Evolutionary conservation across 2,888 invertebrate genomes (phyloP).

Genomic region (Stenoptilia bipunctidactyla): DNA sequence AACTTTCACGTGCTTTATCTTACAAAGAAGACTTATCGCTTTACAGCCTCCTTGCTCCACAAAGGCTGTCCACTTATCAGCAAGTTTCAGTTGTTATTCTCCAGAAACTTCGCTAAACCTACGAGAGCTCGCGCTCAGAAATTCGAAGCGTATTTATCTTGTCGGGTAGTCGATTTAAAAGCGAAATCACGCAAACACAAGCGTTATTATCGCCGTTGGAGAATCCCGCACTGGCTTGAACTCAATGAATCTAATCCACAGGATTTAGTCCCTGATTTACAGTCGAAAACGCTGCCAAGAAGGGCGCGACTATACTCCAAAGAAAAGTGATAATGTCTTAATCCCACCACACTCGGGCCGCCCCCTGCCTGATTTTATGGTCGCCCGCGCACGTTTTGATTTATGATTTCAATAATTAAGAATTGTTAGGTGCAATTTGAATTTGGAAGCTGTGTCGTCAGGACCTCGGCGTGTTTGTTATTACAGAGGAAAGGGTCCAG

Average conservation of each 20-base stretch:
- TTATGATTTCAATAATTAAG: slow-evolving; percentile 73
- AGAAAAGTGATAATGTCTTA: slow-evolving; percentile 79
- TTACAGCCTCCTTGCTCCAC: slow-evolving; percentile 6
- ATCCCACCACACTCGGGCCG: slow-evolving; percentile 70
- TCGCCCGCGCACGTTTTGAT: slow-evolving; percentile 67
- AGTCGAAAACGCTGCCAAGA: slow-evolving; percentile 46
- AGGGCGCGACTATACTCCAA: slow-evolving; percentile 60
- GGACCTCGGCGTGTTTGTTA: slow-evolving; percentile 66
- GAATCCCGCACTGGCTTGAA: slow-evolving; percentile 51
- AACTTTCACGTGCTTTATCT: too few relatives aligned
- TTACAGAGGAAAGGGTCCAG: slow-evolving; percentile 61
- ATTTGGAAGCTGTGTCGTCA: slow-evolving; percentile 52
- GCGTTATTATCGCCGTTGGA: slow-evolving; percentile 60
- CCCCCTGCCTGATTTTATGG: slow-evolving; percentile 59
- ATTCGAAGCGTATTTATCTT: slow-evolving; percentile 64
- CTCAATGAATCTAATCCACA: slow-evolving; percentile 71
- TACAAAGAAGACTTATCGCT: too few relatives aligned
- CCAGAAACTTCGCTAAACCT: slow-evolving; percentile 46
- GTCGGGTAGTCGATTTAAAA: slow-evolving; percentile 62
- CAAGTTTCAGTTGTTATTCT: slow-evolving; percentile 43
- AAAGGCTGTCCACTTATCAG: slow-evolving; percentile 45
- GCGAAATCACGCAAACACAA: slow-evolving; percentile 68
- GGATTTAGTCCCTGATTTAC: slow-evolving; percentile 72
- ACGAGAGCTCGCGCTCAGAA: slow-evolving; percentile 47
- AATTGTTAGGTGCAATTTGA: slow-evolving; percentile 71